Evolutionary conservation across 2,113 vertebrate genomes (phyloP).

Genomic region (Orientallactaga bullata): DNA sequence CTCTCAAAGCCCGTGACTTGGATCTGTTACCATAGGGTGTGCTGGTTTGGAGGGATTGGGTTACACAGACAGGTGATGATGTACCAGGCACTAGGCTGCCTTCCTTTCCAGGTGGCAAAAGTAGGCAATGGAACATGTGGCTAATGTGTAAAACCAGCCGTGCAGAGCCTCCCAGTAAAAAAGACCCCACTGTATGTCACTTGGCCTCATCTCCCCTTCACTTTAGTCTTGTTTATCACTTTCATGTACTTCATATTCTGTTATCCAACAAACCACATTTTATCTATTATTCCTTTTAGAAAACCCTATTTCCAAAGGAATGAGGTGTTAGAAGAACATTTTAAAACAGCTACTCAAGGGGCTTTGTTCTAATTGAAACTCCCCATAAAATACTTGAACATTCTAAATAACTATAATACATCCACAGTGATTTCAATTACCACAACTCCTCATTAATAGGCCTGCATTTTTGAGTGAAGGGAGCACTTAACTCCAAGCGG

Average conservation of each 20-base stretch:
- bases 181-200: no score
- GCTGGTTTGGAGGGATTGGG: not conserved
- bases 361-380: not conserved
- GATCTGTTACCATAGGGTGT: not conserved
- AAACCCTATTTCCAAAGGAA: not conserved
- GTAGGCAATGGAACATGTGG: not conserved
- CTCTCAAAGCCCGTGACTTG: no score
- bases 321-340: not conserved
- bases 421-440: constrained; percentile 18
- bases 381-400: not conserved
- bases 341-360: not conserved
- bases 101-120: not conserved
- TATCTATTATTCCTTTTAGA: not conserved
- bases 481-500: not conserved
- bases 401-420: no score
- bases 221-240: no score
- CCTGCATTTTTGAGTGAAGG: not conserved
- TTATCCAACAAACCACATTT: not conserved
- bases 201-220: no score
- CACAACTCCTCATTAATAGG: fast-evolving
- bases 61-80: not conserved
- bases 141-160: not conserved
- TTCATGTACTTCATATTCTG: not conserved
- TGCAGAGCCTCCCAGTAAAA: no score
- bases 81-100: no score